Base-by-base conservation (phyloP, 2,113 vertebrate genomes). In the Pedionomus torquatus region DNA sequence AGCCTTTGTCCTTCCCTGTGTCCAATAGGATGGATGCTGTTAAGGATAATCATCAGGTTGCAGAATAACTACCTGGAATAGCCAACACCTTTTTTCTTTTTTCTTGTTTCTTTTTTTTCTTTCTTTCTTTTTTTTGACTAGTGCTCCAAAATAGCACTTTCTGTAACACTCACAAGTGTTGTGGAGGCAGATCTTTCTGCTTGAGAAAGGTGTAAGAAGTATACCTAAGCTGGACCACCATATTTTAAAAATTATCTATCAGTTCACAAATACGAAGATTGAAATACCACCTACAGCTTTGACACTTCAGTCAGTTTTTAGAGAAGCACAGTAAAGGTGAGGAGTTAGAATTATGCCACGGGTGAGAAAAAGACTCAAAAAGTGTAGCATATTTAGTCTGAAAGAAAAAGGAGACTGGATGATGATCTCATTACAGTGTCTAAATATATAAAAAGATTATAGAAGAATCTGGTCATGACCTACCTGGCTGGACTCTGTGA, bases 401-500 rank as follows among this genome's bases (percentile, higher is more conserved):
- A 57, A 96, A 84, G 57, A 69, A 72, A 92, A 81, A 92, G 63
- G 28, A 82, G 65, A 44, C 77, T 37, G 65, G 86, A 81, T 84
- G 87, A 94, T 90, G 83, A 89, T 89, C 94, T 95, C 77, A 91
- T 95, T 97, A 92, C 54, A 57, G 77, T 92, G 83, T 72, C 86
- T 83, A 96, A 94, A 95, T 96, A 77, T 90, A 83, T 95, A 61
- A 89, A 94, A 93, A 81, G 72, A 91, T 93, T 92, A 82, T 52
- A 72, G 90, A 95, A 61, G 69, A 87, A 93, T 72, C 69, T 93
- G 77, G 77, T 89, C 83, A 7, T 96, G 89, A 97, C 95, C 97
- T 87, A 92, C 81, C 91, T 92, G 89, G 49, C 81, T 95, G 92
- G 92, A 87, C 70, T 84, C 79, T 63, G 69, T 89, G 92, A 89